A percentile compares a stretch with the other conserved stretches of the same genome.
Conservation (phyloP, 2,797 vertebrate genomes). For the Enteromius anoplus region DNA sequence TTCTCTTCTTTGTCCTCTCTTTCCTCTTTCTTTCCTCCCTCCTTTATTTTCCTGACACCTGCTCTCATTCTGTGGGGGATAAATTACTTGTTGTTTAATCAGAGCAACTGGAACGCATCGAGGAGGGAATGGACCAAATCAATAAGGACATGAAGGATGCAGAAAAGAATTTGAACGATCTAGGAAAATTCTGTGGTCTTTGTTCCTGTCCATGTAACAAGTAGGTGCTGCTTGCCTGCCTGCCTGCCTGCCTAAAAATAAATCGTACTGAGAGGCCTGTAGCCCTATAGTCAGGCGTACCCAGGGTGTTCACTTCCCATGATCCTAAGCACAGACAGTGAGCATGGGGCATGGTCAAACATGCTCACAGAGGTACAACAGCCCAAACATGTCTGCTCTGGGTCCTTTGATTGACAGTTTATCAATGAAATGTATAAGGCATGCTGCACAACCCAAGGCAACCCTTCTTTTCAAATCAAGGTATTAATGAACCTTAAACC, state of each 20-base stretch:
- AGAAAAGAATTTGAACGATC: slow-evolving; percentile 99
- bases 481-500: slow-evolving; percentile 24
- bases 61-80: slow-evolving; percentile 99
- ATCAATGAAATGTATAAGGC: slow-evolving; percentile 64
- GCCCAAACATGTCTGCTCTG: slow-evolving; percentile 72
- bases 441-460: slow-evolving; percentile 72
- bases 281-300: slow-evolving; percentile 63
- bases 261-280: slow-evolving; percentile 63
- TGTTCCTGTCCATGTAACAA: slow-evolving; percentile 99
- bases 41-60: slow-evolving; percentile 88
- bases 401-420: slow-evolving; percentile 46
- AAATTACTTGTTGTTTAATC: slow-evolving; percentile 99
- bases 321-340: slow-evolving; percentile 79
- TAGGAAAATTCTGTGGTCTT: slow-evolving; percentile 99
- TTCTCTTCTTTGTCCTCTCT: slow-evolving; percentile 90
- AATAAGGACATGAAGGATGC: slow-evolving; percentile 99
- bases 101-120: slow-evolving; percentile 99
- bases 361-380: slow-evolving; percentile 78
- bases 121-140: slow-evolving; percentile 99
- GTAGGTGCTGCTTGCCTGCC: slow-evolving; percentile 99
- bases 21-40: slow-evolving; percentile 80
- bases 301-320: slow-evolving; percentile 48
- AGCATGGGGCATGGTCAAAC: slow-evolving; percentile 81
- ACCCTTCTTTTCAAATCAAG: slow-evolving; percentile 40
- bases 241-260: slow-evolving; percentile 78